phyloP scores from a whole-genome alignment of 2,888 invertebrate species.

The Chymomyza amoena region DNA sequence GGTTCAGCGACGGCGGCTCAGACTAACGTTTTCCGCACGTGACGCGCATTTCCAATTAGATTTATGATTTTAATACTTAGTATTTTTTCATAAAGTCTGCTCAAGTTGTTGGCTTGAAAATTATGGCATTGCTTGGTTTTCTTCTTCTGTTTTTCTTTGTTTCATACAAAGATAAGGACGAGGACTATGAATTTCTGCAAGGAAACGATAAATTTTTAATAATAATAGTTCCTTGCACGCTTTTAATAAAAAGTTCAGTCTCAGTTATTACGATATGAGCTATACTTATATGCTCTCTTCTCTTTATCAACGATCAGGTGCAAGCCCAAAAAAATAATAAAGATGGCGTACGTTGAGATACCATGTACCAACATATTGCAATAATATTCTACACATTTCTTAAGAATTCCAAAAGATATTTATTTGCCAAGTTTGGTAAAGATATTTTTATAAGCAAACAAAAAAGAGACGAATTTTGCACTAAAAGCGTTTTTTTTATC shows the following conservation, averaged over 20 bases:
- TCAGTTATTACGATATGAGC: too few species aligned
- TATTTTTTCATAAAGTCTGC: constrained; percentile 71
- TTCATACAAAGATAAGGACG: not conserved
- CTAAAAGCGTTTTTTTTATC: too few species aligned
- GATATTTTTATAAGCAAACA: too few species aligned
- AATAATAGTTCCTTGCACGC: not conserved
- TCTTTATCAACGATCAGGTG: too few species aligned
- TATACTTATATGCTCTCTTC: too few species aligned
- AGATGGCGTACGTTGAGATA: too few species aligned
- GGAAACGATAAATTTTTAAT: not conserved
- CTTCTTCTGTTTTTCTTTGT: not conserved
- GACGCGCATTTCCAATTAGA: constrained; percentile 74
- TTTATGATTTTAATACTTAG: constrained; percentile 75
- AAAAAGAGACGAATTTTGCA: too few species aligned
- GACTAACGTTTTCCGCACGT: constrained; percentile 73
- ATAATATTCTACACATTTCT: too few species aligned
- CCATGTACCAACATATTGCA: too few species aligned
- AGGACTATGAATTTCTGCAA: not conserved
- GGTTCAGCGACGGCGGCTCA: constrained; percentile 43
- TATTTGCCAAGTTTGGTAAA: too few species aligned
- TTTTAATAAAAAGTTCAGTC: not conserved
- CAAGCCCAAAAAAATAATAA: too few species aligned
- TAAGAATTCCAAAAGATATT: too few species aligned
- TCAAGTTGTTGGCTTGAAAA: constrained; percentile 39
- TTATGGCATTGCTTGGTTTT: constrained; percentile 31